Conservation (phyloP, 1,140 invertebrate genomes). For the Hylaeus anthracinus region DNA sequence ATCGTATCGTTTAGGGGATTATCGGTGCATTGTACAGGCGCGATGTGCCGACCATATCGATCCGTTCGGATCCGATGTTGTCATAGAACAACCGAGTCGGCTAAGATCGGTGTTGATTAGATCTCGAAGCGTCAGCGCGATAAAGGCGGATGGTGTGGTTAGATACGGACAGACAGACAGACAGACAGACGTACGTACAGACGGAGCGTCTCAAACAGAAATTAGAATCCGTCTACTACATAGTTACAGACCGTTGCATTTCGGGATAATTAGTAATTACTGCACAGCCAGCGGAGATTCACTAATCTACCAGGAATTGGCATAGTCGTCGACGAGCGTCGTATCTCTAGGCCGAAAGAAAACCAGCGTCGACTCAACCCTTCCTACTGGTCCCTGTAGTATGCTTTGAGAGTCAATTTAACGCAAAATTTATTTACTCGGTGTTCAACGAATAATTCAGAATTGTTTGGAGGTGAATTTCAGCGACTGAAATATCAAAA, state of each 20-base stretch:
- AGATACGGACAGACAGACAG: constrained; percentile 5
- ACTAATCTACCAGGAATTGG: not conserved
- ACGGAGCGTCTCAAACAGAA: constrained; percentile 37
- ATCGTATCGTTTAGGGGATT: not conserved
- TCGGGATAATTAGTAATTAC: constrained; percentile 50
- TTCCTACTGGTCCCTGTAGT: too few species aligned
- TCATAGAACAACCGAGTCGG: constrained; percentile 10
- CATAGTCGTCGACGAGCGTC: constrained; percentile 14
- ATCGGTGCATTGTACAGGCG: not conserved
- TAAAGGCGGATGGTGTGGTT: constrained; percentile 28
- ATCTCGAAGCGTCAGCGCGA: constrained; percentile 46
- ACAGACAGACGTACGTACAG: constrained; percentile 20
- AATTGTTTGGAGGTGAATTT: too few species aligned
- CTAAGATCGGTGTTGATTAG: constrained; percentile 39
- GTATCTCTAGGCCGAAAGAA: not conserved
- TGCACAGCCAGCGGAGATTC: constrained; percentile 17
- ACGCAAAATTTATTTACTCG: too few species aligned
- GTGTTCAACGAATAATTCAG: too few species aligned
- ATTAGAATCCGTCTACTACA: constrained; percentile 49
- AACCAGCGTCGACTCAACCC: too few species aligned
- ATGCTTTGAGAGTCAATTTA: too few species aligned
- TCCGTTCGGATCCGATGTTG: not conserved
- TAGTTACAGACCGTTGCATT: constrained; percentile 32
- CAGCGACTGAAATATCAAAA: too few species aligned
- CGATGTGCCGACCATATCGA: constrained; percentile 1